Conservation (phyloP, 2,888 invertebrate genomes). For the Amiota communis region DNA sequence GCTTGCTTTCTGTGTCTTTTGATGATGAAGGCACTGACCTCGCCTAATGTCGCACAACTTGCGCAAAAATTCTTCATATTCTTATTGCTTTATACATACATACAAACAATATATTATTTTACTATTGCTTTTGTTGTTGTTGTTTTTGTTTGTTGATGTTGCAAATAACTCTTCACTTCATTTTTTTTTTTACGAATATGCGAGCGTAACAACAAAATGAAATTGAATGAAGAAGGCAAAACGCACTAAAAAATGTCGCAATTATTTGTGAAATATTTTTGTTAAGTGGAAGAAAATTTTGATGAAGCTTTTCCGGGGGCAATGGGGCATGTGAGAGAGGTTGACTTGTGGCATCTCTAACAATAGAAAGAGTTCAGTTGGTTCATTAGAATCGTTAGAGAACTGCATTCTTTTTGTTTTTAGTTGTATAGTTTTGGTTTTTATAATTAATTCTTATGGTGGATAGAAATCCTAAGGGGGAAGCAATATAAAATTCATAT, state of each 20-base stretch:
- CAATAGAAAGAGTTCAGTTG: no score
- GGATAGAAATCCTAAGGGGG: no score
- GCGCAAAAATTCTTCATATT: constrained; percentile 40
- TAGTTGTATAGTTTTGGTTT: no score
- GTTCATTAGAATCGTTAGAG: no score
- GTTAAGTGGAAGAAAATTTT: not conserved
- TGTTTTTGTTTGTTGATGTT: not conserved
- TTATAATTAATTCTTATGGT: no score
- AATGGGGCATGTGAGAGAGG: not conserved
- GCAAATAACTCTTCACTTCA: no score
- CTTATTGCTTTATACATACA: not conserved
- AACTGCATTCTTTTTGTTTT: no score
- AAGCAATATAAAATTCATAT: no score
- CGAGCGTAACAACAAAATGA: not conserved
- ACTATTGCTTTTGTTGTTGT: not conserved
- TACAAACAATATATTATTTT: not conserved
- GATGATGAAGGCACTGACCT: constrained; percentile 59
- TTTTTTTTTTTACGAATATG: not conserved
- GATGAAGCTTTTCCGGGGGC: not conserved
- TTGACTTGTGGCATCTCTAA: no score
- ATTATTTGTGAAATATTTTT: constrained; percentile 30
- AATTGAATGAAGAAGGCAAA: not conserved
- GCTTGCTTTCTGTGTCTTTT: constrained; percentile 21
- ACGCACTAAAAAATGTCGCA: constrained; percentile 23
- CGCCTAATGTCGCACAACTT: constrained; percentile 64